These are phyloP conservation scores for Conomelus anceps DNA, from an alignment of 2,888 invertebrate species.

Conservation along the genomic window DNA sequence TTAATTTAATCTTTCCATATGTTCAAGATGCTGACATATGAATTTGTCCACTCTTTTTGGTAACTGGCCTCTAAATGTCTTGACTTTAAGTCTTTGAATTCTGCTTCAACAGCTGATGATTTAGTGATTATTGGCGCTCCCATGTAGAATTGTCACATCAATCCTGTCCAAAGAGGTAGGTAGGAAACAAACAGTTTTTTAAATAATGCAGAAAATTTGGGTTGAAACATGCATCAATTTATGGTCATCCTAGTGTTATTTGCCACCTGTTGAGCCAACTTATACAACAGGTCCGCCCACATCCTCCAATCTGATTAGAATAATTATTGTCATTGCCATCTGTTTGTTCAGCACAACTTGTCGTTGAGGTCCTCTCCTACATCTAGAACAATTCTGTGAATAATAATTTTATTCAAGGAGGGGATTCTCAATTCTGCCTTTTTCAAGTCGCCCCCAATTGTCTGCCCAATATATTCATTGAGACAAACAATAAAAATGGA, in stretches of 20 bases:
- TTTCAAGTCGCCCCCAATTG: too few relatives aligned
- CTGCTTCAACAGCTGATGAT: not conserved
- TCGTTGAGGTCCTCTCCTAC: too few relatives aligned
- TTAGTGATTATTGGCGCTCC: not conserved
- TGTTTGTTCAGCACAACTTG: too few relatives aligned
- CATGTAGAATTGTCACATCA: not conserved
- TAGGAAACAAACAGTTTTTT: too few relatives aligned
- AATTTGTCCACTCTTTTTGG: not conserved
- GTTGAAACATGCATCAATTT: not conserved
- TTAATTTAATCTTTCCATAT: not conserved
- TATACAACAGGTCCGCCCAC: not conserved
- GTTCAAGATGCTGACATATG: not conserved
- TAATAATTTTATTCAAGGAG: too few relatives aligned
- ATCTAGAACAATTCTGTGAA: too few relatives aligned
- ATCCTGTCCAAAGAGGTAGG: too few relatives aligned
- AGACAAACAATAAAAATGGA: not conserved
- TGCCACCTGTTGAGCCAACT: not conserved
- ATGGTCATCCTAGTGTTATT: not conserved
- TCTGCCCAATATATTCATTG: not conserved
- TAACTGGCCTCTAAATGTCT: not conserved
- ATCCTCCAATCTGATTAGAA: not conserved
- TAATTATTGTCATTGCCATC: not conserved
- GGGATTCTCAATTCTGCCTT: too few relatives aligned
- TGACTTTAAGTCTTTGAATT: not conserved
- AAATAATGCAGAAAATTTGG: not conserved